A percentile compares a stretch with the other conserved stretches of the same genome.
Evolutionary conservation across 2,113 vertebrate genomes (phyloP).

Genomic region (Zosterops hypoxanthus): DNA sequence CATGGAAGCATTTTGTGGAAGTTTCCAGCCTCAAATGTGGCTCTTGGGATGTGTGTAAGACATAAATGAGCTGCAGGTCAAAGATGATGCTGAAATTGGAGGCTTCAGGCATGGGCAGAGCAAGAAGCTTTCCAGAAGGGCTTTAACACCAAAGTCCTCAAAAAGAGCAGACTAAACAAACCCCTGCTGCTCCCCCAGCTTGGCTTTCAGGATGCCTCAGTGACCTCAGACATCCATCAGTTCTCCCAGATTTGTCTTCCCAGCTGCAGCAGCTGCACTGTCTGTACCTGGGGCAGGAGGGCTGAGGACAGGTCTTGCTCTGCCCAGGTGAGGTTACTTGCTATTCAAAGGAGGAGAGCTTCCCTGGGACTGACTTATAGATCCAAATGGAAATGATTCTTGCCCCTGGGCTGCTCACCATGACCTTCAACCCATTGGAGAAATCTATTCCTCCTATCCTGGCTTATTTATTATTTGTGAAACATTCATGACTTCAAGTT

Average conservation of each 20-base stretch:
- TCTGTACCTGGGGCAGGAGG: neutral
- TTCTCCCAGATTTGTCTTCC: neutral
- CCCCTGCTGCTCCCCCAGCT: neutral
- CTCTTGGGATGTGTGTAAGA: neutral
- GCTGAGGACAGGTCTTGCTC: neutral
- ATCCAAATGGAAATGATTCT: slow-evolving; percentile 57
- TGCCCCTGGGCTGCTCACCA: slow-evolving; percentile 35
- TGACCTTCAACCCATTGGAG: slow-evolving; percentile 55
- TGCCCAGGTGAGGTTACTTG: neutral
- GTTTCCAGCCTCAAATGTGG: neutral
- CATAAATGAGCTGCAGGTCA: neutral
- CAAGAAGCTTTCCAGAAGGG: neutral
- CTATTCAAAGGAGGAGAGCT: slow-evolving; percentile 40
- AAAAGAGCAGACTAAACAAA: neutral
- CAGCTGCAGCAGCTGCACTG: rapidly evolving
- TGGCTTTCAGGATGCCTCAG: neutral
- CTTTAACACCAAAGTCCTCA: neutral
- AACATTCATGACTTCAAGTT: slow-evolving; percentile 50
- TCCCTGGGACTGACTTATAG: slow-evolving; percentile 38
- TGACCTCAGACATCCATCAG: neutral
- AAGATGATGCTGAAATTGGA: neutral
- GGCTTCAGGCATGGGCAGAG: neutral
- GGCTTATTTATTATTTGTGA: slow-evolving; percentile 55
- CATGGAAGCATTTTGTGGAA: neutral
- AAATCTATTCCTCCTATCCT: slow-evolving; percentile 50